Evolutionary conservation across 2,113 vertebrate species (phyloP), one percentile per base, ranked within the genome.

Genomic region (Oncorhynchus mykiss): DNA sequence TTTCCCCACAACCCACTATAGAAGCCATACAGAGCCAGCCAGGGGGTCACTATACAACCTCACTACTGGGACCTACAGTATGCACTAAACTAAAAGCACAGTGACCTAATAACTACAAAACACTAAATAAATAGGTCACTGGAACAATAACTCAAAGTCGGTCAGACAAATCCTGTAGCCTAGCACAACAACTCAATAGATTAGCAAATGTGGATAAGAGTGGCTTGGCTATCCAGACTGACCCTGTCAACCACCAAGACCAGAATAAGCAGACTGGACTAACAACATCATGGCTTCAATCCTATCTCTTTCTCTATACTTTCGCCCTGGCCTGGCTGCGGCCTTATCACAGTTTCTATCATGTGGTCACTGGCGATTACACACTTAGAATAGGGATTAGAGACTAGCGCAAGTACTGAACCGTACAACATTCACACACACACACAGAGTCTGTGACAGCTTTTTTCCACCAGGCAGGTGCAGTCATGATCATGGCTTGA

Each of bases 291-390:
- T 22, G 59, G 51, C 51, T 54, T 54, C 69, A 70, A 49, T 2
- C 9, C 22, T 48, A 1, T n/a, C 39, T 51, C 69, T 49, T 48
- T 24, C 5, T 71, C 12, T 24, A n/a, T 16, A 24, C n/a, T 3
- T 51, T 0, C 22, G 39, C 39, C 39, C 9, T 45, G 59, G 18
- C 59, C n/a, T 22, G 18, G 59, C 59, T 22, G 59, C 2, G 18
- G n/a, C 39, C 39, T 45, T 11, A 45, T 45, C 59, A 48, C 1
- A 8, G 77, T 67, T 72, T 71, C 27, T 70, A 71, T 82, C 85
- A 87, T 84, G 82, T 81, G 87, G 27, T 80, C 73, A 60, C 59
- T 69, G 69, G 85, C 81, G 79, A 82, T 87, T 83, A 82, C 54
- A 34, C 14, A 66, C 67, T 70, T 75, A 76, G 54, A 69, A 60